Percentiles rank a stretch among this genome's conserved stretches.
Conservation (phyloP, 2,888 invertebrate genomes). For the Stenodema calcarata region DNA sequence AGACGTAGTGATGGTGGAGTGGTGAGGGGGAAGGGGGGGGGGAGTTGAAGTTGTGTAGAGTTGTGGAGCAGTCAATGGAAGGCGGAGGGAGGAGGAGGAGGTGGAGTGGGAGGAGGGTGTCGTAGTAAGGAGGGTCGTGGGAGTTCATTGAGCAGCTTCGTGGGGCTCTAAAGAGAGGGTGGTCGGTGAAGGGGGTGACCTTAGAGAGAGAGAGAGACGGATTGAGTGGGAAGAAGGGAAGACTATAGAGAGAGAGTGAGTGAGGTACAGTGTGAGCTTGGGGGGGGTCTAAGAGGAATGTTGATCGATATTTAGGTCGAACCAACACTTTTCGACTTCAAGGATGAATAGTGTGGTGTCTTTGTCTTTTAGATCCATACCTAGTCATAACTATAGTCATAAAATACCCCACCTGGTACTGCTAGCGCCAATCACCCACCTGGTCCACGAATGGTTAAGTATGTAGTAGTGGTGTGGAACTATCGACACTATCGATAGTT, state of each 20-base stretch:
- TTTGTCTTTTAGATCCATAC: too few species aligned
- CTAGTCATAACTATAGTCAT: too few species aligned
- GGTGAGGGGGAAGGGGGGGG: neutral
- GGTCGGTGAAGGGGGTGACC: neutral
- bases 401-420: too few species aligned
- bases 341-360: too few species aligned
- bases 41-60: neutral
- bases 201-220: slow-evolving; percentile 6
- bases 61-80: slow-evolving; percentile 19
- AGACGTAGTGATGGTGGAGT: neutral
- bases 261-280: neutral
- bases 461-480: too few species aligned
- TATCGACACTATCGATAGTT: too few species aligned
- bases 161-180: neutral
- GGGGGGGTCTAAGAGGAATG: slow-evolving; percentile 25
- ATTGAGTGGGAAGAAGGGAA: neutral
- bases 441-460: too few species aligned
- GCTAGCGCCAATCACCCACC: too few species aligned
- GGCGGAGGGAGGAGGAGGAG: neutral
- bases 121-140: slow-evolving; percentile 47
- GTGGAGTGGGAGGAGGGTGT: too few species aligned
- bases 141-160: neutral
- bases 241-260: neutral
- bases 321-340: neutral
- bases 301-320: slow-evolving; percentile 16